phyloP scores from a whole-genome alignment of 2,797 vertebrate species.

The Lophotriccus pileatus region DNA sequence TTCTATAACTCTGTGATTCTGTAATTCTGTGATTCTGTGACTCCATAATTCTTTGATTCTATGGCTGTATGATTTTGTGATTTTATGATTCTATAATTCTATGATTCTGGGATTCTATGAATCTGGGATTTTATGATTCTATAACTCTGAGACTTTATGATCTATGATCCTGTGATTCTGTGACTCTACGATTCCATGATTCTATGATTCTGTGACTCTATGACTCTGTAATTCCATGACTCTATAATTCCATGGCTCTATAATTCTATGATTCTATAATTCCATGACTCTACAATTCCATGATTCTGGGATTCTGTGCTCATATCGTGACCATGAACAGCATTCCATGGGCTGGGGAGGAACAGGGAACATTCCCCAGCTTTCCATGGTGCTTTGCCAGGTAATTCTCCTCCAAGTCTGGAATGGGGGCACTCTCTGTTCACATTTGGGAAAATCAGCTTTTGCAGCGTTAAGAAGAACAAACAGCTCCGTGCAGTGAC shows the following conservation, averaged over 20 bases:
- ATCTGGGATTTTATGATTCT: too few species aligned
- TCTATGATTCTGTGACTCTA: background rate
- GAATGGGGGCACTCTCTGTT: background rate
- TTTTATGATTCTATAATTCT: background rate
- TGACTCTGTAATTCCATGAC: too few species aligned
- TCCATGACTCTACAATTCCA: too few species aligned
- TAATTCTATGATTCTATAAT: background rate
- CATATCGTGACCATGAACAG: rapidly evolving
- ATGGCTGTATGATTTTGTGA: too few species aligned
- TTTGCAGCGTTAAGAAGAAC: background rate
- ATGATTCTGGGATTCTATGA: background rate
- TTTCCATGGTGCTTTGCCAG: background rate
- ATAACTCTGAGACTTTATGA: too few species aligned
- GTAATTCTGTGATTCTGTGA: background rate
- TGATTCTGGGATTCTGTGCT: background rate
- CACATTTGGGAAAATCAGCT: background rate
- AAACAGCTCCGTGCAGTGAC: background rate
- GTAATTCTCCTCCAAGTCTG: background rate
- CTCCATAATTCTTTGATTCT: too few species aligned
- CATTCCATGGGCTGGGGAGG: background rate
- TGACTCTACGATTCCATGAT: background rate
- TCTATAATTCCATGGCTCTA: too few species aligned
- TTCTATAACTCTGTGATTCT: background rate
- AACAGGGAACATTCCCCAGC: background rate
- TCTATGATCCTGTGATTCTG: background rate